Evolutionary conservation across 2,797 vertebrate species (phyloP), one percentile per base, ranked within the genome.

Genomic region (Lophotriccus pileatus): DNA sequence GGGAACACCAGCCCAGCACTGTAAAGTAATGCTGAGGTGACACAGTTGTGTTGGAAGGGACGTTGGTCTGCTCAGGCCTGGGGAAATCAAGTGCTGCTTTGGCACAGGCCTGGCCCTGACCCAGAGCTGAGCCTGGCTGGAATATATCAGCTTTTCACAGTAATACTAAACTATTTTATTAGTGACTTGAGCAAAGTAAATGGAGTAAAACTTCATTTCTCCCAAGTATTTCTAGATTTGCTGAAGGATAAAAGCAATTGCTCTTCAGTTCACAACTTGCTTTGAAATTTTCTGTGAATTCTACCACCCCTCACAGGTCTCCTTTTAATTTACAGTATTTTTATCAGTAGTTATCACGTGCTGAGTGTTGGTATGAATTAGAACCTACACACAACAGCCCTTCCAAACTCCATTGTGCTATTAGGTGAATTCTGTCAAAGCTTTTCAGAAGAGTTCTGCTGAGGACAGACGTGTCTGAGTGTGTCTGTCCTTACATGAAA

Each of bases 11-110:
- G 2, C 70, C 44, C 53, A 14, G n/a, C 58, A 5, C 32, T 41
- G 52, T 27, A 2, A 58, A 10, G 14, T 6, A 43, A 17, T 20
- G 1, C 64, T 16, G 23, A 52, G 14, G 56, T 62, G 80, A 28
- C 11, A 16, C 5, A 20, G 12, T 5, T 14, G 37, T 14, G 28
- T 3, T 62, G 77, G 16, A 13, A 24, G 20, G 19, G 24, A 2
- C 24, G 1, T 1, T 17, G 58, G 8, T 27, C 4, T 23, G 59
- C 70, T 34, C 49, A 14, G 59, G 16, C 49, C 8, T 0, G 8
- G 30, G 22, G 46, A 17, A 16, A 9, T 4, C 1, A 22, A 24
- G 27, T 14, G 67, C 49, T 28, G 49, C 49, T 34, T 34, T 14
- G 13, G 30, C 52, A 20, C 18, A 27, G 18, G 19, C 10, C 63